Evolutionary conservation across 2,113 vertebrate genomes (phyloP).

Genomic region (Antigone vipio): DNA sequence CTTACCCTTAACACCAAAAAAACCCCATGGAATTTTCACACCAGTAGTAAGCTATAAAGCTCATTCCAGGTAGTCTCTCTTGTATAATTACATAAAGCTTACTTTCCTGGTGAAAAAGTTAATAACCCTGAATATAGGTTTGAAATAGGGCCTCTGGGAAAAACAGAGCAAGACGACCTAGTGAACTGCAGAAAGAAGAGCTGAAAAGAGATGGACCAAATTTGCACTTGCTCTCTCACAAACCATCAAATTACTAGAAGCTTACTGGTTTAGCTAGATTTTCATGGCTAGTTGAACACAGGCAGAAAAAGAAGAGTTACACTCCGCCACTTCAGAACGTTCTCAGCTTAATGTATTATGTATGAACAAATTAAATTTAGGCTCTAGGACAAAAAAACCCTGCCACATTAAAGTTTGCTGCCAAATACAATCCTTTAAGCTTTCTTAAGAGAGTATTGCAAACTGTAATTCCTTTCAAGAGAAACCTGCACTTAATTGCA

Average conservation of each 20-base stretch:
- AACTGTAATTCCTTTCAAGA: neutral
- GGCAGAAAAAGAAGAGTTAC: neutral
- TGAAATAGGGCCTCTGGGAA: neutral
- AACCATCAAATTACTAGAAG: neutral
- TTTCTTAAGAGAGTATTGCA: neutral
- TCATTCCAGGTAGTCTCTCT: neutral
- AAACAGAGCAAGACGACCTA: neutral
- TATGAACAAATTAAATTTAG: neutral
- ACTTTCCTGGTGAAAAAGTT: neutral
- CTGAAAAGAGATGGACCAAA: neutral
- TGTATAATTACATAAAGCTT: conserved; percentile 5
- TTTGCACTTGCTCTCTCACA: neutral
- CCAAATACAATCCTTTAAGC: neutral
- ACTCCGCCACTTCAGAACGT: neutral
- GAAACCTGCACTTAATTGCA: neutral
- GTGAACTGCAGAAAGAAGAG: neutral
- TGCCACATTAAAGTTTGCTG: neutral
- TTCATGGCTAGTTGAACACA: neutral
- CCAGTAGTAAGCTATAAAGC: neutral
- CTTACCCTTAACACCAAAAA: neutral
- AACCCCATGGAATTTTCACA: neutral
- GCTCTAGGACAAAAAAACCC: neutral
- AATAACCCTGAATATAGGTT: conserved; percentile 3
- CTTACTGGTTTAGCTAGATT: neutral
- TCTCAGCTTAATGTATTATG: neutral